Evolutionary conservation across 2,113 vertebrate species (phyloP), one percentile per base, ranked within the genome.

Genomic region (Callochromis pleurospilus): DNA sequence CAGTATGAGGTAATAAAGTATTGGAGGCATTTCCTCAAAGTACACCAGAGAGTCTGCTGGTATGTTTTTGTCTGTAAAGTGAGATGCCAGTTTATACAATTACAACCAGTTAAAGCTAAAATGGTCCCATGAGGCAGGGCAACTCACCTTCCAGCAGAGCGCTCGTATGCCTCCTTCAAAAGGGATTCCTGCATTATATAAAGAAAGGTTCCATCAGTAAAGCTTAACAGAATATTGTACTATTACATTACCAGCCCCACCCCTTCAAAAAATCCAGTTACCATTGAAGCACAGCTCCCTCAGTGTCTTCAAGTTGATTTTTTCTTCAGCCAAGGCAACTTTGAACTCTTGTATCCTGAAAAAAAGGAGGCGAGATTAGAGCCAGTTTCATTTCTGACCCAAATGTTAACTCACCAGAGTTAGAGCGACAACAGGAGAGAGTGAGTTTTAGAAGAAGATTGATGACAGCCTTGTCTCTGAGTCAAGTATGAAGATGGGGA

Each of bases 101-200:
- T 73, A 45, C 40, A 45, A 47, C 24, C 5, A 17, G 68, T 29
- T 75, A 47, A 75, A 29, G 42, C 24, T 29, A 75, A 75, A 47
- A 75, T 29, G 42, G 42, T 29, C 70, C 21, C 54, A 17, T n/a
- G 8, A 65, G 9, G 31, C 36, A 60, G n/a, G 31, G 70, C 80
- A 55, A 96, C 97, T 93, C 93, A 99, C 99, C 96, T 99, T 99
- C 99, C 99, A 99, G 93, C 98, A 99, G 55, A 98, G 97, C 15
- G 98, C 97, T 38, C 98, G 98, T 56, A 98, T 97, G 80, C 99
- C 99, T 70, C 97, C 97, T 95, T 99, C 99, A 94, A 98, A 99
- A 15, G 99, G 99, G 85, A 99, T 97, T 90, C 99, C 99, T 99
- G 96, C 24, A 10, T 51, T 14, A 6, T 31, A 82, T 5, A 56